A percentile compares a stretch with the other conserved stretches of the same genome.
Conservation (phyloP, 2,888 invertebrate genomes). For the Cosmia pyralina region DNA sequence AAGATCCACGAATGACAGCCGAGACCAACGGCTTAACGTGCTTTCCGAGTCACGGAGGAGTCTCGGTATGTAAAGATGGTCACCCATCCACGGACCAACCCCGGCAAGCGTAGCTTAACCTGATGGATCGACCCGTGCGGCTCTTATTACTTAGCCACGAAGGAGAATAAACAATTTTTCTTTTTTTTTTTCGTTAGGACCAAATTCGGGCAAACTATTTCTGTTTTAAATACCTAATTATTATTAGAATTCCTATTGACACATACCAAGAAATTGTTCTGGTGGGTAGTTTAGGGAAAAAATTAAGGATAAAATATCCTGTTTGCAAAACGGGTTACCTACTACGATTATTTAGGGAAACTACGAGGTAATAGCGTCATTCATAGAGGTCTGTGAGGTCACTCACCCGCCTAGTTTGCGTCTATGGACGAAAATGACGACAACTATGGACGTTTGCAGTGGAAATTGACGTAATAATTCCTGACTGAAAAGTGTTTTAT, state of each 20-base stretch:
- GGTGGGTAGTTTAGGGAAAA: slow-evolving; percentile 2
- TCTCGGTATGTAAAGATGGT: too few species aligned
- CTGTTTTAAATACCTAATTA: neutral
- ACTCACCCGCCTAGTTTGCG: slow-evolving; percentile 18
- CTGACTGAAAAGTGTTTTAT: neutral
- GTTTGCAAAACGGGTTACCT: neutral
- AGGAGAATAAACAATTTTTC: too few species aligned
- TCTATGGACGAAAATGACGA: slow-evolving; percentile 18
- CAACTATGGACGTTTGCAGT: slow-evolving; percentile 14
- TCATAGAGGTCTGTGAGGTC: slow-evolving; percentile 15
- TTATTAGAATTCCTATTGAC: neutral
- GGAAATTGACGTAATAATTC: slow-evolving; percentile 21
- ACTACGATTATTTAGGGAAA: slow-evolving; percentile 19
- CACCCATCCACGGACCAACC: too few species aligned
- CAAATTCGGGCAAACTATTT: neutral
- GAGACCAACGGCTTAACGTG: too few species aligned
- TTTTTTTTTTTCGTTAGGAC: too few species aligned
- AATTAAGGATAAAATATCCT: neutral
- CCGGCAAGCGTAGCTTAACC: too few species aligned
- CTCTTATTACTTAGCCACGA: too few species aligned
- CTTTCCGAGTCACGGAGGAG: too few species aligned
- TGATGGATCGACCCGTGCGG: too few species aligned
- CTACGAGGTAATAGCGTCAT: slow-evolving; percentile 16
- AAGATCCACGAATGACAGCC: too few species aligned
- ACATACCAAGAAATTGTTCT: neutral